Evolutionary conservation across 2,113 vertebrate genomes (phyloP), one percentile per base, ranked within the genome.

Genomic region (Cynopterus brachyotis): DNA sequence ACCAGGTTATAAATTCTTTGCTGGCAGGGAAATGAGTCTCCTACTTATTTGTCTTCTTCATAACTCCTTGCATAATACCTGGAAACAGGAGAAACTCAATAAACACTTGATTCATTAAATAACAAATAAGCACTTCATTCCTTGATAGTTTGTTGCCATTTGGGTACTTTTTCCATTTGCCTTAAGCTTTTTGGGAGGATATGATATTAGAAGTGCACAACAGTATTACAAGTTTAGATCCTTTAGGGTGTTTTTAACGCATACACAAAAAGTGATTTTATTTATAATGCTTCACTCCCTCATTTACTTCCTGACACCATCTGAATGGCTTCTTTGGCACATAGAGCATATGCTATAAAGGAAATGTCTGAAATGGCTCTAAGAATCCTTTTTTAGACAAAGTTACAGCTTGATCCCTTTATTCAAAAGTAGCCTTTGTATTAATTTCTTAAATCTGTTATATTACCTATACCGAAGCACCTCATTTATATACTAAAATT

Each of bases 41-140:
- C 40, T 88, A 47, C n/a, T 88, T 88, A 87, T 37, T 69, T 82
- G 22, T 28, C 35, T 91, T 67, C 86, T 83, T 79, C 75, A 92
- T n/a, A 90, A 32, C 28, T 60, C 32, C 47, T n/a, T 94, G 28
- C 37, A 62, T 17, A 70, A 16, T 16, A 86, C 10, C 6, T 66
- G 11, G 30, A 78, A 83, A 72, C 5, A 80, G 19, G 13, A 91
- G 30, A 72, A 89, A 93, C 35, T 81, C 67, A 91, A 59, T 6
- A 42, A 83, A 79, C 11, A 86, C 47, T 50, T 26, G 40, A 84
- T 55, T 81, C 79, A 89, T 85, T 69, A 79, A 16, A 30, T 35
- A 81, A 81, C n/a, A 24, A n/a, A 37, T 37, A 89, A 94, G 22
- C 32, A 84, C 20, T 62, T 60, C 32, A 83, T 5, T 83, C 32